A percentile compares a stretch with the other conserved stretches of the same genome.
phyloP scores from a whole-genome alignment of 2,888 invertebrate species.

The Lasioglossum oenotherae region DNA sequence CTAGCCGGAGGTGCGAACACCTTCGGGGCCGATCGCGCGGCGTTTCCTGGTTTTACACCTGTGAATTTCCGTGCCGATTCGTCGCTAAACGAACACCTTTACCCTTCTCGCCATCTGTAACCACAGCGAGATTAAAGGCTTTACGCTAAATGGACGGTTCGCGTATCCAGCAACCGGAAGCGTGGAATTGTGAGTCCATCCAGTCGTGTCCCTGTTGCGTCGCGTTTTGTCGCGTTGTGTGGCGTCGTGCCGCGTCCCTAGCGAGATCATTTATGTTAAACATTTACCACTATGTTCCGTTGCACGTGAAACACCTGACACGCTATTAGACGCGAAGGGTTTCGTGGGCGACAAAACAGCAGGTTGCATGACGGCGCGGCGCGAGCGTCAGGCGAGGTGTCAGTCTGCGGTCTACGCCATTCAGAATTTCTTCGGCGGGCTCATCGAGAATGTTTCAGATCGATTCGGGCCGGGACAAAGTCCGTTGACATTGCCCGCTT shows the following conservation, averaged over 20 bases:
- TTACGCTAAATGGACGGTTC: constrained; percentile 31
- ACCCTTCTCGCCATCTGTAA: constrained; percentile 12
- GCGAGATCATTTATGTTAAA: constrained; percentile 12
- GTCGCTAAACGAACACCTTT: constrained; percentile 21
- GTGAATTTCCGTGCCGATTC: neutral
- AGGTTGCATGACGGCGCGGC: neutral
- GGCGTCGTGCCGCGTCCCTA: neutral
- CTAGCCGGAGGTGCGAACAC: neutral
- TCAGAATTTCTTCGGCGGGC: neutral
- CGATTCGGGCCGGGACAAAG: neutral
- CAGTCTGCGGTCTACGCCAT: neutral
- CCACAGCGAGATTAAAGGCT: neutral
- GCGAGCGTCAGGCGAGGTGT: neutral
- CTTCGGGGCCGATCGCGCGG: neutral
- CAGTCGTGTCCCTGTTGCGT: constrained; percentile 3
- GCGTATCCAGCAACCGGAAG: constrained; percentile 37
- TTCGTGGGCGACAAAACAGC: constrained; percentile 23
- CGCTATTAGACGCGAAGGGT: constrained; percentile 11
- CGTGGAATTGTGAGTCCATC: constrained; percentile 34
- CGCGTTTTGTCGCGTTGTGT: neutral
- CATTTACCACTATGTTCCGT: neutral
- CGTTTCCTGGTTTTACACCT: neutral
- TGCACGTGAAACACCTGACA: constrained; percentile 26
- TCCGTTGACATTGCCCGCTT: neutral
- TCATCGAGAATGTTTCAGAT: neutral